A percentile compares a stretch with the other conserved stretches of the same genome.
These are phyloP conservation scores for Netelia inedita DNA, from an alignment of 2,888 invertebrate species.

Conservation along the genomic window DNA sequence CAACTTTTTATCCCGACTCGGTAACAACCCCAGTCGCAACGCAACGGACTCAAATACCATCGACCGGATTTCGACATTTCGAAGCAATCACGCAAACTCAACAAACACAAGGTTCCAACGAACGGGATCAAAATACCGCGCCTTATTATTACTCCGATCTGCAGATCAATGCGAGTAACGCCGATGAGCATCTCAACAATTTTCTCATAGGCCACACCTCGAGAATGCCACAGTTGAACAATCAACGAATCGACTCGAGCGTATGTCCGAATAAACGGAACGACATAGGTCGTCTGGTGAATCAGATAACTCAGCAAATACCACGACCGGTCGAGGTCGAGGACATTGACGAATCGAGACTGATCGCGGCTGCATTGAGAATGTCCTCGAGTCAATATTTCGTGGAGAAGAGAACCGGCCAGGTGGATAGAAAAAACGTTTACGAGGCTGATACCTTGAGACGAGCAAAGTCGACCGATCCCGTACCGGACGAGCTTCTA, in stretches of 20 bases:
- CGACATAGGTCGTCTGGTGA: slow-evolving; percentile 91
- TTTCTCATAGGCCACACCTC: slow-evolving; percentile 74
- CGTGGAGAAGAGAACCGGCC: slow-evolving; percentile 81
- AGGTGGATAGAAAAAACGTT: slow-evolving; percentile 90
- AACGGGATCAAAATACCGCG: slow-evolving; percentile 89
- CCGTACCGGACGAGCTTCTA: slow-evolving; percentile 79
- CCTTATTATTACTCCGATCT: slow-evolving; percentile 95
- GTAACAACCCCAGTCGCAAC: slow-evolving; percentile 68
- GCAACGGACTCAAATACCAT: slow-evolving; percentile 54
- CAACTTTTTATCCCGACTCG: slow-evolving; percentile 70
- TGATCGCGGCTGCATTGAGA: slow-evolving; percentile 82
- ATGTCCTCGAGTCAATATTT: slow-evolving; percentile 82
- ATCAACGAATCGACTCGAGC: slow-evolving; percentile 89
- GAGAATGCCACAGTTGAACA: slow-evolving; percentile 87
- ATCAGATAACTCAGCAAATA: slow-evolving; percentile 87
- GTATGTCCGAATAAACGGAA: slow-evolving; percentile 83
- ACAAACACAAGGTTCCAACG: slow-evolving; percentile 68
- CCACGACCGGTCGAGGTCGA: slow-evolving; percentile 80
- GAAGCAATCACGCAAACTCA: slow-evolving; percentile 65
- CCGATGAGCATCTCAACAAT: slow-evolving; percentile 70
- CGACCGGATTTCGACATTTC: slow-evolving; percentile 64
- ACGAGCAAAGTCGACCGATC: slow-evolving; percentile 84
- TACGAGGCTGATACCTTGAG: slow-evolving; percentile 90
- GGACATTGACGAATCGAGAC: slow-evolving; percentile 81
- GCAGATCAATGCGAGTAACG: slow-evolving; percentile 78